Evolutionary conservation across 2,888 invertebrate species (phyloP), one percentile per base, ranked within the genome.

Genomic region (Lasius platythorax): DNA sequence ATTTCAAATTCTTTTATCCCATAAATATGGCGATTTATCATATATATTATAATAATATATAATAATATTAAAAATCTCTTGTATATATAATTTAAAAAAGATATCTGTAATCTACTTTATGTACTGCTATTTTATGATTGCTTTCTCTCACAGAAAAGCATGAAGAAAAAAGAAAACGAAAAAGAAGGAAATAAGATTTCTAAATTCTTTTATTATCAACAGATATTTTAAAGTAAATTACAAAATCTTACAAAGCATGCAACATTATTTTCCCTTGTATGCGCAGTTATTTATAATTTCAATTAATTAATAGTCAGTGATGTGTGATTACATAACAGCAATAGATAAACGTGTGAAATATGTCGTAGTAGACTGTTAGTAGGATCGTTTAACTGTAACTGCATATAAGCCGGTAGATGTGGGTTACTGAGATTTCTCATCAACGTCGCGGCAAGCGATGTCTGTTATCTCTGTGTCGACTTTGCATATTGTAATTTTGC

Each of bases 391-490:
- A 61, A 9, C 56, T 56, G 76, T 85, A 88, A 87, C 73, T 67
- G 56, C 63, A 33, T 70, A 61, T n/a, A 15, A 46, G 5, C 43
- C 50, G 37, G n/a, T 28, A 82, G 23, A 87, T 89, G 81, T 89
- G 66, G 84, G 83, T 85, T 79, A 83, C 68, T 66, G 56, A 75
- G 72, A 82, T 83, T 89, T 85, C 83, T 70, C 67, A 46, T 61
- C 74, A 66, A 76, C 67, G 28, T 11, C 46, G 46, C 12, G 43
- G 43, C 12, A 2, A 9, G 2, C 15, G 63, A 40, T 70, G 37
- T 66, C 50, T 67, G 67, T 85, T 86, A 89, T 84, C 85, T 86
- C 46, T 46, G 18, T 56, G 15, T 56, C 46, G 33, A 63, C 63
- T 75, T 72, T 61, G 78, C 74, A 33, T 81, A 68, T 82, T 74